Evolutionary conservation across 2,888 invertebrate genomes (phyloP), one percentile per base, ranked within the genome.

Genomic region (Itoplectis maculator): DNA sequence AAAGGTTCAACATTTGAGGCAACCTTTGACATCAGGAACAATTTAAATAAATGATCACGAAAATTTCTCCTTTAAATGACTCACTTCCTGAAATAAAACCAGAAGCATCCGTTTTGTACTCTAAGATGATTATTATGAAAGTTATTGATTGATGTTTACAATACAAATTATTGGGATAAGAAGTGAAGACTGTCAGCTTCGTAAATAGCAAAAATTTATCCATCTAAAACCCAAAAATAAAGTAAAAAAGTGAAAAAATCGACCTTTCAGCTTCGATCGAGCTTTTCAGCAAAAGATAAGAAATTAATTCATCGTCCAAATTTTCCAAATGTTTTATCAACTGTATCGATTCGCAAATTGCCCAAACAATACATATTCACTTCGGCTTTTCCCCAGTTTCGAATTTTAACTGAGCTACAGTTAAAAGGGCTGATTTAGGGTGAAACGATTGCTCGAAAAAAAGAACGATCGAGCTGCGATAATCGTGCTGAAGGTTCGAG

Each of bases 391-490:
- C n/a, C n/a, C 13, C 13, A 4, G n/a, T 45, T 7, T 45, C 3
- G n/a, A 7, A 1, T 11, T 45, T 45, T 13, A 45, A 11, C n/a
- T 4, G 13, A 3, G 13, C 45, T 45, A n/a, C 13, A 23, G 61
- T 35, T 29, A 29, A 29, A 29, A 29, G 29, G 65, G 65, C 23
- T 45, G 45, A 45, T 45, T 45, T 20, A 13, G 1, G 13, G 11
- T 45, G 11, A 11, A 18, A 45, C 2, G 7, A n/a, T 65, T 65
- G 15, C 35, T 68, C 15, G 15, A n/a, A 51, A 49, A 29, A 29
- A 51, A 49, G 37, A 51, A 51, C 68, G 68, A 68, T 68, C 37
- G 51, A 51, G 23, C 37, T 11, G 49, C 51, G 37, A 68, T 68
- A 68, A 51, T 51, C 42, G 54, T 40, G 6, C 42, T 2, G 54